Evolutionary conservation across 2,797 vertebrate species (phyloP), one percentile per base, ranked within the genome.

Genomic region (Gymnothorax reevesii): DNA sequence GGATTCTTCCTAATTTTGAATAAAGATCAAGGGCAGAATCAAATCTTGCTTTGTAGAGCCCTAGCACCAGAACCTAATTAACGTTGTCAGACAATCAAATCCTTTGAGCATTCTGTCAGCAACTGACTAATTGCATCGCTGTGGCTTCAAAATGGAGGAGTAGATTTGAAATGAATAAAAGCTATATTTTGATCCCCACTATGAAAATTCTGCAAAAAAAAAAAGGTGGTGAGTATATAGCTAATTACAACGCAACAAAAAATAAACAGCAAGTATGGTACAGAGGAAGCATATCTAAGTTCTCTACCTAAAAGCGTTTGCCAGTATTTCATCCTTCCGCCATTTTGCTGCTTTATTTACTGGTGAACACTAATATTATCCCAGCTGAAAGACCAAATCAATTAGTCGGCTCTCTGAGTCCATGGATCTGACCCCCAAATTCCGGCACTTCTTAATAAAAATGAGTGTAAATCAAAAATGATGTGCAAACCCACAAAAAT

Each of bases 71-170:
- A 73, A 73, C 71, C 71, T 73, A 73, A 73, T 73, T 15, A 73
- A 33, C 25, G 27, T 33, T 42, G 33, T 73, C 71, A 27, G 71
- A 42, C 71, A 73, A 73, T 42, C 33, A 73, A 73, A 42, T 73
- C 71, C 71, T 73, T 79, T 79, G 75, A 79, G 33, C 42, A 79
- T 79, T 79, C 42, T 79, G 75, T 52, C 75, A 52, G 75, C 52
- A 20, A 49, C 42, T 49, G 2, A 6, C 75, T 79, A 17, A 79
- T 79, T 79, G 52, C 42, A 79, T 33, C 20, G 42, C 75, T 52
- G 15, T 49, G 15, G 42, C 75, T 79, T 52, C 42, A 42, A 33
- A 42, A 75, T 33, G 13, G 27, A 75, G 27, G 71, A 42, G 27
- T 27, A 69, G 20, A 69, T n/a, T 69, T 4, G 71, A 42, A 73